Evolutionary conservation across 2,113 vertebrate species (phyloP).

Genomic region (Malaclemys terrapin): DNA sequence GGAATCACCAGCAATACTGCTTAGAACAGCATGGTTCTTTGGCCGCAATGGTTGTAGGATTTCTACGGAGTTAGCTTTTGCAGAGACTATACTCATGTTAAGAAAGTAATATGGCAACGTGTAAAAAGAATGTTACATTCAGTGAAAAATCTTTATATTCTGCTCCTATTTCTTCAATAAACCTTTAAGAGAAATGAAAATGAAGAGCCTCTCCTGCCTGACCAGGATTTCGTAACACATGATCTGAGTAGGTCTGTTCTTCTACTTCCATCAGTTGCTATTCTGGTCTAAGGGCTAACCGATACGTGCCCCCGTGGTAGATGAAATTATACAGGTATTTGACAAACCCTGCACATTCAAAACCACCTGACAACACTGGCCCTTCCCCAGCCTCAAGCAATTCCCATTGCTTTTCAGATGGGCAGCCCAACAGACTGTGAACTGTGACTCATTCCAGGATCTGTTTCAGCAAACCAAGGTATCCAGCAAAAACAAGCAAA

Average conservation of each 20-base stretch:
- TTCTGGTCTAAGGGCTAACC: neutral
- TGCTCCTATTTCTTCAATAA: neutral
- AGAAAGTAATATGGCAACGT: neutral
- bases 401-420: accelerated
- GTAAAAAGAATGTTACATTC: neutral
- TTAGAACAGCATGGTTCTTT: neutral
- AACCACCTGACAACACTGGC: neutral
- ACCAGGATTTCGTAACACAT: neutral
- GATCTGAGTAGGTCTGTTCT: neutral
- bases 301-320: neutral
- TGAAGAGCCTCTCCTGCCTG: neutral
- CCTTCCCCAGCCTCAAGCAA: neutral
- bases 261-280: neutral
- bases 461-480: neutral
- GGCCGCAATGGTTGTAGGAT: neutral
- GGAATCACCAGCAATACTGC: neutral
- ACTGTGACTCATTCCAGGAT: neutral
- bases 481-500: neutral
- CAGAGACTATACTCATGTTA: neutral
- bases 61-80: neutral
- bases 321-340: accelerated
- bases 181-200: neutral
- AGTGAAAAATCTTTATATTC: neutral
- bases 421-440: neutral
- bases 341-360: neutral